Evolutionary conservation across 2,888 invertebrate genomes (phyloP), one percentile per base, ranked within the genome.

Genomic region (Gnatocerus cornutus): DNA sequence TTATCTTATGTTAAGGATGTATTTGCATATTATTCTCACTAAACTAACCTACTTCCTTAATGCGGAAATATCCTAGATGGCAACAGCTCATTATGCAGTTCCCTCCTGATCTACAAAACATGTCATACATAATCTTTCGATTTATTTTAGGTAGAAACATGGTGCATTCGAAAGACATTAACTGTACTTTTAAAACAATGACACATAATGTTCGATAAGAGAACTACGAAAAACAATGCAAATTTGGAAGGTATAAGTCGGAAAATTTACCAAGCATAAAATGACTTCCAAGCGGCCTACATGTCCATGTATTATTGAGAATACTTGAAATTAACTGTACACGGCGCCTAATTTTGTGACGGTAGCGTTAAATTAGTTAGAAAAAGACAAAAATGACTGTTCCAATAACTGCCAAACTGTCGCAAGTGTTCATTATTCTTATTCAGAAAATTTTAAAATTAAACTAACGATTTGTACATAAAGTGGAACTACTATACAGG

Each of bases 271-370:
- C 67, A 67, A 67, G 55, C 71, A 63, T 62, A 63, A 71, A 71
- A 71, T 67, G 29, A 71, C 71, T 58, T 67, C 66, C 66, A 58
- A 46, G 39, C 69, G 74, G 55, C 69, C 74, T 72, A 74, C 72
- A 72, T 74, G 68, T 68, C 71, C 72, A 72, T 59, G 59, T 30
- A 66, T 72, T 71, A 71, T 70, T 43, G 56, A 73, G 70, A 68
- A 50, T 53, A 68, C 53, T 56, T 67, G 43, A 73, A 71, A 61
- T 71, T 74, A 74, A 74, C 74, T 73, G 74, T 73, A 72, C 66
- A 66, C 53, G 43, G 61, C 43, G 52, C 16, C 39, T 53, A 52
- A 59, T 67, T 67, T 50, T 48, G 48, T 45, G 33, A 29, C 9
- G 9, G 61, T 68, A 46, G 68, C 68, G 68, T 68, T 68, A 68